Conservation (phyloP, 2,888 invertebrate species). For the Gastracanthus pulcherrimus region DNA sequence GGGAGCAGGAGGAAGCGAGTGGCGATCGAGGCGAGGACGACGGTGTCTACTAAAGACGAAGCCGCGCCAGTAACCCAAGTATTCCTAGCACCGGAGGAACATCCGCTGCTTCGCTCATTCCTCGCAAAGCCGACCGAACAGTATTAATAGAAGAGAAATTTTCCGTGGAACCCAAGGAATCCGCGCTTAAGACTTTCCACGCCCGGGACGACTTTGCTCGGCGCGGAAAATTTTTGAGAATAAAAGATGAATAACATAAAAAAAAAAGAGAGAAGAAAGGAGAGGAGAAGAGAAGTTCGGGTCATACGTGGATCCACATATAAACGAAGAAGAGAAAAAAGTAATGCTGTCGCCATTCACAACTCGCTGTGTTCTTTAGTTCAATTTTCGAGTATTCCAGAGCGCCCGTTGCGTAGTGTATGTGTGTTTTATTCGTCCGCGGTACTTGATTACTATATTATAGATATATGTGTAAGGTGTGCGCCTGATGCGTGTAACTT, state of each 20-base stretch:
- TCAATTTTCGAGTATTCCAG: conserved; percentile 32
- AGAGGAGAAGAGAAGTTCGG: not conserved
- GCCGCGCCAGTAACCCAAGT: too few relatives aligned
- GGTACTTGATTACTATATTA: too few relatives aligned
- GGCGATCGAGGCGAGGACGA: conserved; percentile 29
- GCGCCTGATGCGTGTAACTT: too few relatives aligned
- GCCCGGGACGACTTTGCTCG: not conserved
- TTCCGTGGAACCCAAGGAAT: not conserved
- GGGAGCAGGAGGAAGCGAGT: conserved; percentile 19
- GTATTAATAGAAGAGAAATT: conserved; percentile 42
- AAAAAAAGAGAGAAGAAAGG: too few relatives aligned
- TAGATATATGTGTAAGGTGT: too few relatives aligned
- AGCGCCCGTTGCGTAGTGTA: not conserved
- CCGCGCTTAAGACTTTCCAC: not conserved
- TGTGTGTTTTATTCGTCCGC: too few relatives aligned
- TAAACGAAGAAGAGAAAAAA: too few relatives aligned
- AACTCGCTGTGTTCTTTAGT: conserved; percentile 24
- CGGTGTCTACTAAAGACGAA: conserved; percentile 17
- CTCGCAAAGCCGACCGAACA: conserved; percentile 44
- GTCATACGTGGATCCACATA: not conserved
- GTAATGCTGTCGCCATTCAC: not conserved
- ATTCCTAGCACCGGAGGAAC: not conserved
- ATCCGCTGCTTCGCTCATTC: not conserved
- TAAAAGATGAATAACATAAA: too few relatives aligned
- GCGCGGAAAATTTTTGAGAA: too few relatives aligned